A percentile compares a stretch with the other conserved stretches of the same genome.
These are phyloP conservation scores for Enoplosus armatus DNA, from an alignment of 2,797 vertebrate genomes.

Conservation along the genomic window DNA sequence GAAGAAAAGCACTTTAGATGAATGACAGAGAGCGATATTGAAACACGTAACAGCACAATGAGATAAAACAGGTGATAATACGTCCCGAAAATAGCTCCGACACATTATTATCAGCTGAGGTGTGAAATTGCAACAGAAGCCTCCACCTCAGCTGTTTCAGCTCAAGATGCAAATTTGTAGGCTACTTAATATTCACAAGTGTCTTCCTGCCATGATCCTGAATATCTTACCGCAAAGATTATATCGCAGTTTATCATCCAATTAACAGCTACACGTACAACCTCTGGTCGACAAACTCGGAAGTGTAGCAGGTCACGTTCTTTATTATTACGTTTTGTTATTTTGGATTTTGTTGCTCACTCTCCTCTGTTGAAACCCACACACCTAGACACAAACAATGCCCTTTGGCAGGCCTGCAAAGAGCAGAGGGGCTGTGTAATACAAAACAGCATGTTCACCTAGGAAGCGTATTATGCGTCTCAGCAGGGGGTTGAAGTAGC, in stretches of 20 bases:
- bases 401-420: neutral
- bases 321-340: too few species aligned
- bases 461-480: slow-evolving; percentile 90
- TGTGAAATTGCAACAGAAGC: slow-evolving; percentile 63
- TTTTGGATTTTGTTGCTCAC: neutral
- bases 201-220: slow-evolving; percentile 37
- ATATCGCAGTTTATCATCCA: slow-evolving; percentile 48
- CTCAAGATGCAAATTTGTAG: slow-evolving; percentile 56
- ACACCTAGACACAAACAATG: neutral
- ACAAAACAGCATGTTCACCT: slow-evolving; percentile 74
- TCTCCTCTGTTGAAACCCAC: neutral
- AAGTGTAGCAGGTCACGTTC: slow-evolving; percentile 27
- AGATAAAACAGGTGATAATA: slow-evolving; percentile 42
- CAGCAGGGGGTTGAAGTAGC: slow-evolving; percentile 91
- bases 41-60: neutral
- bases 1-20: slow-evolving; percentile 1
- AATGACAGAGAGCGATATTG: neutral
- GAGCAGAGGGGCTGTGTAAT: neutral
- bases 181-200: slow-evolving; percentile 60
- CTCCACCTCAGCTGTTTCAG: slow-evolving; percentile 47
- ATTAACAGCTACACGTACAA: slow-evolving; percentile 44
- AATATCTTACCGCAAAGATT: slow-evolving; percentile 41
- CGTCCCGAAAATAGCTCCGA: slow-evolving; percentile 55
- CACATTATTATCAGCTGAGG: slow-evolving; percentile 68
- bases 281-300: slow-evolving; percentile 1